Evolutionary conservation across 1,140 invertebrate genomes (phyloP), one percentile per base, ranked within the genome.

Genomic region (Aporrectodea caliginosa): DNA sequence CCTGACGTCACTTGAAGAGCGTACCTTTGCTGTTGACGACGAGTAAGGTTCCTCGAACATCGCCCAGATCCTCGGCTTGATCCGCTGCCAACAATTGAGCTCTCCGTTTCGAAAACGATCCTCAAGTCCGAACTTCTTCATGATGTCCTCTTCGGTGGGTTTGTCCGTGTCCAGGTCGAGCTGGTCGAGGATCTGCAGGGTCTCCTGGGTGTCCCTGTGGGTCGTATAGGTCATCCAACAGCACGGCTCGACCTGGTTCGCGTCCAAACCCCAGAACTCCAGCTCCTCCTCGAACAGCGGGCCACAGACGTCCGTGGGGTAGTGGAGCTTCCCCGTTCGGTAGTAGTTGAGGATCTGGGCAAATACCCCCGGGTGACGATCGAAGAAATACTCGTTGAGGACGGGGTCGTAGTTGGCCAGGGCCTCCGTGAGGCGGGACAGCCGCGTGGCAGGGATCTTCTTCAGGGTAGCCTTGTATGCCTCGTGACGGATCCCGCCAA

Each of bases 181-280:
- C 31, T 79, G 35, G 74, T 82, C 82, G 14, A 82, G 78, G 29
- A 82, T 81, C 35, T 77, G 78, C n/a, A 82, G 73, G 6, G 81
- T 82, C 71, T 82, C 81, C 43, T 80, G 69, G 1, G 97, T 99
- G 90, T 99, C 96, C 84, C 98, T 92, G 91, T 99, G 97, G 92
- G 97, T 90, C 84, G 94, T 95, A 90, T 96, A 97, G 1, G 95
- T 97, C 89, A 94, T 96, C 95, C 94, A 96, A 87, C 98, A 99
- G 88, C 98, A 35, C 34, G 34, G n/a, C 16, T 35, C 73, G 6
- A 78, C 77, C 87, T 91, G 94, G 82, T 89, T 88, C 0, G 87
- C 85, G 80, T 89, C 88, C 35, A 89, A 82, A 0, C 87, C 87
- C 82, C 82, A 82, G 72, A 82, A 82, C 34, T 81, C 80, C 34